Evolutionary conservation across 2,888 invertebrate species (phyloP).

Genomic region (Eristalis pertinax): DNA sequence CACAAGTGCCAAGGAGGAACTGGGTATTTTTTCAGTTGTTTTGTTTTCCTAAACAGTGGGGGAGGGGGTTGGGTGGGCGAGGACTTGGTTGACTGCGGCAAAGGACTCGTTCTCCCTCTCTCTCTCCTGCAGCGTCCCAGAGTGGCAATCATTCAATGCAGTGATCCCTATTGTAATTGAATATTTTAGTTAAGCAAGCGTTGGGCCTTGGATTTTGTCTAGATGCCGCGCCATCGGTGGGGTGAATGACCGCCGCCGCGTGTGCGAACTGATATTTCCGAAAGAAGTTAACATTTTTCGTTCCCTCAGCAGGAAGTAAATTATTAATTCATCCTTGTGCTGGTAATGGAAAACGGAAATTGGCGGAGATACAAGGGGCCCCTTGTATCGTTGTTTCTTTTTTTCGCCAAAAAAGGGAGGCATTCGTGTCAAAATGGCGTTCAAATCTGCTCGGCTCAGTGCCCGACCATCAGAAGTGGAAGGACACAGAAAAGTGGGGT

Average conservation of each 20-base stretch:
- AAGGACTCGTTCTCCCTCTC: background rate
- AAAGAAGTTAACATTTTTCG: constrained; percentile 21
- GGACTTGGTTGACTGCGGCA: background rate
- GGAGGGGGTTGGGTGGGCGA: background rate
- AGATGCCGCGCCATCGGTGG: background rate
- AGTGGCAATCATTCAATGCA: constrained; percentile 71
- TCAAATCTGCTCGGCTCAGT: background rate
- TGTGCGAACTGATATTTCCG: constrained; percentile 53
- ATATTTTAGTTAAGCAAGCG: constrained; percentile 59
- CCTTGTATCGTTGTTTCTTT: too few relatives aligned
- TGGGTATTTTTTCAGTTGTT: background rate
- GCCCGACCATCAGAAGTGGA: too few relatives aligned
- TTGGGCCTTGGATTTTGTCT: constrained; percentile 14
- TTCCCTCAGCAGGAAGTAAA: constrained; percentile 22
- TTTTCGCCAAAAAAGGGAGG: background rate
- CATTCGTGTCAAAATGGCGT: background rate
- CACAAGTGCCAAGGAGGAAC: constrained; percentile 18
- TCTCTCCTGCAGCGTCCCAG: constrained; percentile 42
- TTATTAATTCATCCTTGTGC: constrained; percentile 50
- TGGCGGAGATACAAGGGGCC: too few relatives aligned
- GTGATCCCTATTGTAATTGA: constrained; percentile 71
- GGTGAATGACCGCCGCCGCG: constrained; percentile 9
- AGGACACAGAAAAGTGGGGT: too few relatives aligned
- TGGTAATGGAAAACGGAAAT: constrained; percentile 40
- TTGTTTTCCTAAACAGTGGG: background rate